phyloP scores from a whole-genome alignment of 2,888 invertebrate species.

The Drosophila ezoana region DNA sequence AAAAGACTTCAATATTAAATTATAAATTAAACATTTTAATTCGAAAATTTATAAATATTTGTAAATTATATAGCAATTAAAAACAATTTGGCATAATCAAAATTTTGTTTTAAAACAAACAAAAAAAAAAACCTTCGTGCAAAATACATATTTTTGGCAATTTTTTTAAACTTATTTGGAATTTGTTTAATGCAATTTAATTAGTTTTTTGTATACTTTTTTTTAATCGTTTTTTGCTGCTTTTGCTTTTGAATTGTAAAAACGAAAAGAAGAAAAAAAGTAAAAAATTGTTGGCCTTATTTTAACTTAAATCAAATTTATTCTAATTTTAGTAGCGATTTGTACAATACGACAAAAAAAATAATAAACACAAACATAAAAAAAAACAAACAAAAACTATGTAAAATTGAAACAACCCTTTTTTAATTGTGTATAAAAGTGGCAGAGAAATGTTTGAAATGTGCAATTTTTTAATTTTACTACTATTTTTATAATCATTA shows the following conservation, averaged over 20 bases:
- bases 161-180: slow-evolving; percentile 31
- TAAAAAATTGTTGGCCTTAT: slow-evolving; percentile 73
- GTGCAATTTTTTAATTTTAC: slow-evolving; percentile 70
- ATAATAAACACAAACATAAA: slow-evolving; percentile 24
- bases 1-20: slow-evolving; percentile 80
- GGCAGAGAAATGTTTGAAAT: slow-evolving; percentile 62
- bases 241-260: slow-evolving; percentile 49
- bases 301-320: slow-evolving; percentile 77
- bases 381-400: slow-evolving; percentile 44
- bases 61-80: slow-evolving; percentile 45
- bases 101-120: slow-evolving; percentile 55
- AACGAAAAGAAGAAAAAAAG: slow-evolving; percentile 22
- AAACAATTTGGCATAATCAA: slow-evolving; percentile 62
- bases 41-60: slow-evolving; percentile 46
- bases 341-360: slow-evolving; percentile 47
- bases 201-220: slow-evolving; percentile 27
- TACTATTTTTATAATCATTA: slow-evolving; percentile 49
- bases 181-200: slow-evolving; percentile 49
- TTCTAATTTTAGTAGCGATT: slow-evolving; percentile 69
- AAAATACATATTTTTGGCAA: slow-evolving; percentile 46
- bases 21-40: slow-evolving; percentile 40
- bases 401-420: slow-evolving; percentile 46
- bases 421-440: slow-evolving; percentile 64
- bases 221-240: slow-evolving; percentile 39
- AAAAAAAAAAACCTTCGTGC: slow-evolving; percentile 44